phyloP scores from a whole-genome alignment of 1,140 invertebrate genomes.

The Cryptotermes secundus region DNA sequence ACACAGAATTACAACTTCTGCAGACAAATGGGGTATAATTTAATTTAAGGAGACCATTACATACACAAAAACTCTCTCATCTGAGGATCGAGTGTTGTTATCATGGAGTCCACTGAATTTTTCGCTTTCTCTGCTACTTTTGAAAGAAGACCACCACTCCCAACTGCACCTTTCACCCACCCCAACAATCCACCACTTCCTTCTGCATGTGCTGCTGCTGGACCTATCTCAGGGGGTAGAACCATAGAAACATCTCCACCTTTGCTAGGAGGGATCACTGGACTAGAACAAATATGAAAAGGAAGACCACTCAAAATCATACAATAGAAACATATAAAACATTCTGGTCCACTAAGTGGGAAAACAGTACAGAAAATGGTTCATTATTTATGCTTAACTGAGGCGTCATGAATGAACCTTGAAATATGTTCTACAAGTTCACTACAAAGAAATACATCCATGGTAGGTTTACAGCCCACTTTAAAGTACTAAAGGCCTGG shows the following conservation, averaged over 20 bases:
- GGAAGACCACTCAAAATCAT: neutral
- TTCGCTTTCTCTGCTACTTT: conserved; percentile 80
- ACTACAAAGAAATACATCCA: no score
- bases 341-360: no score
- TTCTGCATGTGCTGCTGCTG: conserved; percentile 48
- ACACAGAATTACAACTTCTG: neutral
- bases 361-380: no score
- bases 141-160: conserved; percentile 52
- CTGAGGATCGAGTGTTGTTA: conserved; percentile 85
- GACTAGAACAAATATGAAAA: conserved; percentile 44
- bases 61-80: conserved; percentile 86
- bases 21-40: no score
- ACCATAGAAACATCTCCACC: conserved; percentile 41
- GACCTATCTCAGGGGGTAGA: conserved; percentile 37
- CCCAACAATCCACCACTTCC: conserved; percentile 56
- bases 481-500: no score
- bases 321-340: no score
- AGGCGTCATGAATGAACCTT: no score
- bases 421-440: no score
- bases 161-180: conserved; percentile 59
- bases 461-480: no score
- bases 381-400: no score
- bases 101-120: conserved; percentile 80
- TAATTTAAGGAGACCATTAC: conserved; percentile 56
- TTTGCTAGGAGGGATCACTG: conserved; percentile 58